Conservation (phyloP, 2,888 invertebrate species). For the Philereme transversata region DNA sequence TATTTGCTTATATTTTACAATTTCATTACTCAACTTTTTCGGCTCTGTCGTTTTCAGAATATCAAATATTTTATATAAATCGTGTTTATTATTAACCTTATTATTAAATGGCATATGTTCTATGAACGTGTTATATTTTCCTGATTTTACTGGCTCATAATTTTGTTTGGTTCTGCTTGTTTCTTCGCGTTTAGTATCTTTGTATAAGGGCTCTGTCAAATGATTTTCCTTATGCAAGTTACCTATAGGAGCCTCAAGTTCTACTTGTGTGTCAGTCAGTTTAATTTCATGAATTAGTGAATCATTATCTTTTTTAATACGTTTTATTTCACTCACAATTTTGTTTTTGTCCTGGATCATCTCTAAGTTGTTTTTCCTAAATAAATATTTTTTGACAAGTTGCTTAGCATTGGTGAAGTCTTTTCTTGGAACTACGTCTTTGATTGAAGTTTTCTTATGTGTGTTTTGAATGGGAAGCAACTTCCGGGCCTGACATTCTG, state of each 20-base stretch:
- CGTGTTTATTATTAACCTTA: conserved; percentile 6
- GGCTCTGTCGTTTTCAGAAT: conserved; percentile 21
- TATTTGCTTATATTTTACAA: conserved; percentile 17
- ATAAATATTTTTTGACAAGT: conserved; percentile 54
- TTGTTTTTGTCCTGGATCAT: conserved; percentile 15
- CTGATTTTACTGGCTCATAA: background rate
- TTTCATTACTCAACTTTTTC: background rate
- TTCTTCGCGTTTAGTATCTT: conserved; percentile 6
- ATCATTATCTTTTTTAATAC: background rate
- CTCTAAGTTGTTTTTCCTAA: conserved; percentile 29
- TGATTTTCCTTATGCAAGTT: background rate
- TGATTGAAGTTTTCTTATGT: background rate
- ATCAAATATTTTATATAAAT: conserved; percentile 12
- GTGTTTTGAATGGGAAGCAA: background rate
- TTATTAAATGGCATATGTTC: conserved; percentile 5
- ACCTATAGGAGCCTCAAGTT: background rate
- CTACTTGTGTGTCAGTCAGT: background rate
- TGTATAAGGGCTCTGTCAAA: conserved; percentile 1
- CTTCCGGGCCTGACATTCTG: conserved; percentile 4
- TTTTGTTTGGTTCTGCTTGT: background rate
- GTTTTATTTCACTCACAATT: background rate
- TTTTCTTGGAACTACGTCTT: conserved; percentile 56
- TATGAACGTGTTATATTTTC: background rate
- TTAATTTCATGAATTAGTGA: background rate
- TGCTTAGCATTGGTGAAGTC: conserved; percentile 55